Base-by-base conservation (phyloP, 1,140 invertebrate genomes). In the Apis florea region DNA sequence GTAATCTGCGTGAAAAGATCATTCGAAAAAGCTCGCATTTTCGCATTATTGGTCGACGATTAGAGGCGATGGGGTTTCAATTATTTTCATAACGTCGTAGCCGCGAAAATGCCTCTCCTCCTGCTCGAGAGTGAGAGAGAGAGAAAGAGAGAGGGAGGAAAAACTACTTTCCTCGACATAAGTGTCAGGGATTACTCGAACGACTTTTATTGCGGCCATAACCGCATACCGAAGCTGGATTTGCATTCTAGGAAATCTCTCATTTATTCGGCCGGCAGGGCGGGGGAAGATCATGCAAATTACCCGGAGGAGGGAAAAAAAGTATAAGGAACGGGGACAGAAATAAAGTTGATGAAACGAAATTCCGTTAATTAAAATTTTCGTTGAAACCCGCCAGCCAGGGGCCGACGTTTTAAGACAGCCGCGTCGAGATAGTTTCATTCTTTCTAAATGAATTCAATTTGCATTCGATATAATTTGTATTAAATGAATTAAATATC, bases 131-230 rank as follows among this genome's bases (percentile, higher is more conserved):
- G 31, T 6, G 31, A 40, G 31, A 40, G 31, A 40, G 4, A 40
- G 31, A 31, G 31, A 31, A 5, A 40, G 31, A 40, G 2, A 40
- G 5, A 26, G 21, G 31, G 74, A 53, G 13, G 53, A 40, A 61
- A 66, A 73, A 80, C 72, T 61, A 74, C 77, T 84, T 69, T 59
- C 19, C 61, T 24, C 71, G 59, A 87, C 84, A 73, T 83, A 87
- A 88, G 82, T 84, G 70, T 59, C 66, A 26, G 40, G 80, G 83
- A 85, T 88, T 88, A 87, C 84, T 78, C 26, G 83, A 88, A 88
- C 70, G 76, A 56, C 73, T 80, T 88, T 85, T 87, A 82, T 73
- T 79, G 58, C 58, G 13, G 69, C 26, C 64, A 64, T 86, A 84
- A 86, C 75, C 74, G 31, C 83, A 59, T 68, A 84, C 80, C 82